Percentiles rank a stretch among this genome's conserved stretches.
These are phyloP conservation scores for Corydoras maculifer DNA, from an alignment of 2,113 vertebrate species.

Conservation along the genomic window DNA sequence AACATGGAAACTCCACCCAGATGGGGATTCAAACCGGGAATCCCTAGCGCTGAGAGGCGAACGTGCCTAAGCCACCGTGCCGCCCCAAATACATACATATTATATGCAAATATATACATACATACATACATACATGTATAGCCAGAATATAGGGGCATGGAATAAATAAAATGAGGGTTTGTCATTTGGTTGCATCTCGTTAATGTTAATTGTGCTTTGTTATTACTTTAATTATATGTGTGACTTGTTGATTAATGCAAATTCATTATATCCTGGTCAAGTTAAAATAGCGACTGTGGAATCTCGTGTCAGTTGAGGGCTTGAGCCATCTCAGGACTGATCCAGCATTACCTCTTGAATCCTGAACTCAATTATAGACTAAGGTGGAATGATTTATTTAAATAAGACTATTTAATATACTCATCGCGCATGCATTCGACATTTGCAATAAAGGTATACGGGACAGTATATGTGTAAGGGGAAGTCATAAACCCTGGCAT, in stretches of 20 bases:
- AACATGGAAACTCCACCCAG: no score
- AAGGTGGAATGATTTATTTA: conserved; percentile 44
- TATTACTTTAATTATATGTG: no score
- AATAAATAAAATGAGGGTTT: no score
- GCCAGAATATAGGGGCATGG: no score
- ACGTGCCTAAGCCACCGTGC: no score
- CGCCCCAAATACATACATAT: no score
- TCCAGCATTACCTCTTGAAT: conserved; percentile 23
- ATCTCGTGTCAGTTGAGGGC: neutral
- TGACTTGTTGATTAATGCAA: neutral
- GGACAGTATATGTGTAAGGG: conserved; percentile 41
- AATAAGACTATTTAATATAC: conserved; percentile 51
- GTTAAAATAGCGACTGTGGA: neutral
- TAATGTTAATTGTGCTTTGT: no score
- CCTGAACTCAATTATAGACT: conserved; percentile 35
- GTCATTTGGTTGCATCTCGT: no score
- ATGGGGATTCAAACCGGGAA: no score
- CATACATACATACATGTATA: no score
- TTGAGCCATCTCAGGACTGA: conserved; percentile 6
- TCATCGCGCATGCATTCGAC: conserved; percentile 45
- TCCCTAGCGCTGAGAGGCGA: no score
- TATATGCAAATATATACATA: no score
- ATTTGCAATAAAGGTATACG: conserved; percentile 45
- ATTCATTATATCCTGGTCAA: conserved; percentile 1
- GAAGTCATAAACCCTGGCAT: conserved; percentile 42